phyloP scores from a whole-genome alignment of 92 coral and sea anemone genomes.

The Blastomussa wellsi region DNA sequence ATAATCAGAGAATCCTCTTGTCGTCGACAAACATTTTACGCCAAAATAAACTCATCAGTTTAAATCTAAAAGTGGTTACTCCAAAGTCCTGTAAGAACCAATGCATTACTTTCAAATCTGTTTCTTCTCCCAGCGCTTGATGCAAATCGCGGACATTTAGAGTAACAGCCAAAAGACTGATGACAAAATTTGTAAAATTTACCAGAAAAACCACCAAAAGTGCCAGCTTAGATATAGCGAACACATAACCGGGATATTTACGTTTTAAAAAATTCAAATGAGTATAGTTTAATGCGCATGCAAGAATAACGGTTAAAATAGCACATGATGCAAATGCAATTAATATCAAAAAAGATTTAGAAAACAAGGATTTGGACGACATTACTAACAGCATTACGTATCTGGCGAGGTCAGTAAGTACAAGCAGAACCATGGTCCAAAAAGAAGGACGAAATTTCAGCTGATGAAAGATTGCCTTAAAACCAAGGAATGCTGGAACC shows the following conservation, averaged over 20 bases:
- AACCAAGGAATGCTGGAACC: slow-evolving; percentile 2
- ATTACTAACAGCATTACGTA: not conserved
- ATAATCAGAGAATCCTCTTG: not conserved
- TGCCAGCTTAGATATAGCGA: not conserved
- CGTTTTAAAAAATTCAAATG: not conserved
- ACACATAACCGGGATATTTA: not conserved
- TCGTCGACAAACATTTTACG: not conserved
- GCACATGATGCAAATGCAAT: not conserved
- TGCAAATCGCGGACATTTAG: not conserved
- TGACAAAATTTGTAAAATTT: not conserved
- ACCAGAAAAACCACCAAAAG: slow-evolving; percentile 10
- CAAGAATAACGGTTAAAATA: slow-evolving; percentile 1
- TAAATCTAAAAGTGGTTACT: not conserved
- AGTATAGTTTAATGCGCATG: not conserved
- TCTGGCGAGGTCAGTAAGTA: not conserved
- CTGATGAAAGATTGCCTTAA: not conserved
- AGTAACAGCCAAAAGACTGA: not conserved
- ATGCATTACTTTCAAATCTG: not conserved
- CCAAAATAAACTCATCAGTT: slow-evolving; percentile 11
- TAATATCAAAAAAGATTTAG: not conserved
- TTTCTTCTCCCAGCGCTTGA: no score
- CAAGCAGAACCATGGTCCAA: not conserved
- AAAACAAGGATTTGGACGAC: not conserved
- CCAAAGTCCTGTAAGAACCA: not conserved
- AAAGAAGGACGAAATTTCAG: not conserved